These are phyloP conservation scores for Ennomos erosarius DNA, from an alignment of 2,888 invertebrate species.

Conservation along the genomic window DNA sequence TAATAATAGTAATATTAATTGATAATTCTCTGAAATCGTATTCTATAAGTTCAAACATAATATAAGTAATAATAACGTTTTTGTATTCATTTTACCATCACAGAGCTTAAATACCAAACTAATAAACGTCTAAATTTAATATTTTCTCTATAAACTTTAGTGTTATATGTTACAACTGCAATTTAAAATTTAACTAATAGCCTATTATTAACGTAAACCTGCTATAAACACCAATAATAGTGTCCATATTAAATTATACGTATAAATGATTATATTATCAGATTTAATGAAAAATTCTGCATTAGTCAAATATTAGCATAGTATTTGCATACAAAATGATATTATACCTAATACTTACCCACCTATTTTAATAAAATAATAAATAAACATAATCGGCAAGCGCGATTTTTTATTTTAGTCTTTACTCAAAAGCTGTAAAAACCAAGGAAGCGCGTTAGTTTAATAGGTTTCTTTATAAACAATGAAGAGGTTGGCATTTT, in stretches of 20 bases:
- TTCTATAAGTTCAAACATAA: too few relatives aligned
- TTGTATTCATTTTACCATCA: neutral
- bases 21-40: too few relatives aligned
- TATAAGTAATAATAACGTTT: too few relatives aligned
- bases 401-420: too few relatives aligned
- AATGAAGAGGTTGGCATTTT: too few relatives aligned
- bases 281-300: conserved; percentile 23
- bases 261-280: conserved; percentile 23
- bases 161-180: conserved; percentile 8
- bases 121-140: conserved; percentile 9
- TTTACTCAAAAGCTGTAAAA: neutral
- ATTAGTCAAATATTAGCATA: conserved; percentile 20
- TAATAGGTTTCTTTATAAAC: neutral
- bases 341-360: too few relatives aligned
- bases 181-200: conserved; percentile 24
- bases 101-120: conserved; percentile 5
- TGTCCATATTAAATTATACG: conserved; percentile 35
- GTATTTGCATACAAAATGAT: conserved; percentile 26
- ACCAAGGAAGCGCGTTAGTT: conserved; percentile 11
- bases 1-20: too few relatives aligned
- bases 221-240: conserved; percentile 29
- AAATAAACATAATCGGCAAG: too few relatives aligned
- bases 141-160: conserved; percentile 3
- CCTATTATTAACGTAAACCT: conserved; percentile 27
- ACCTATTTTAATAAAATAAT: neutral